Percentiles rank a stretch among this genome's conserved stretches.
Conservation (phyloP, 2,888 invertebrate genomes). For the Eremobia ochroleuca region DNA sequence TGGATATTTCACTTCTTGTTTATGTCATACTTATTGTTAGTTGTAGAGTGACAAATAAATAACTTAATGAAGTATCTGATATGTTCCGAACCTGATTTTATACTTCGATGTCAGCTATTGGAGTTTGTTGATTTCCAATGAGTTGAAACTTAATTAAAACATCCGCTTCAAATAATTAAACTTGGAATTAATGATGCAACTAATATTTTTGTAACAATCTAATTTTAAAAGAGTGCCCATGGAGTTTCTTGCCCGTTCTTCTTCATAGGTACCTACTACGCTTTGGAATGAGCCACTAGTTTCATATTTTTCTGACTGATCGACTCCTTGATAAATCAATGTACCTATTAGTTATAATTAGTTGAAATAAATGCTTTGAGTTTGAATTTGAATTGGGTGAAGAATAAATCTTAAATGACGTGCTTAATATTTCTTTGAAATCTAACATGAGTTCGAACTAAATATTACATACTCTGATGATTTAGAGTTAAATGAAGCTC, state of each 20-base stretch:
- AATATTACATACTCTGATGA: background rate
- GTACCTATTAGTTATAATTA: background rate
- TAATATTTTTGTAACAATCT: background rate
- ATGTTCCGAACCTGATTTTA: constrained; percentile 1
- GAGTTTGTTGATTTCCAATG: constrained; percentile 44
- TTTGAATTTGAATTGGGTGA: background rate
- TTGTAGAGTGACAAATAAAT: constrained; percentile 42
- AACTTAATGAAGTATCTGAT: constrained; percentile 40
- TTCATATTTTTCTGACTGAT: background rate
- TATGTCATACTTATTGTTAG: constrained; percentile 33
- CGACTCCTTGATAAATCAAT: background rate
- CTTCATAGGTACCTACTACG: background rate
- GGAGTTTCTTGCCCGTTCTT: background rate
- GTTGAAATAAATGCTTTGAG: background rate
- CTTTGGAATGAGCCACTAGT: background rate
- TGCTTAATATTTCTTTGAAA: background rate
- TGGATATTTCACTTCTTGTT: constrained; percentile 36
- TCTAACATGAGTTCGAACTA: background rate
- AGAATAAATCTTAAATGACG: background rate
- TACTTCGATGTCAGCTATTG: constrained; percentile 28
- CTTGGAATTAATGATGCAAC: background rate
- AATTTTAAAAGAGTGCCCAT: background rate
- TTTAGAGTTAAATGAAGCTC: background rate
- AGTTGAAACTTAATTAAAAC: constrained; percentile 42
- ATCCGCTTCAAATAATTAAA: constrained; percentile 2